Conservation (phyloP, 2,113 vertebrate species). For the Cinclus mexicanus region DNA sequence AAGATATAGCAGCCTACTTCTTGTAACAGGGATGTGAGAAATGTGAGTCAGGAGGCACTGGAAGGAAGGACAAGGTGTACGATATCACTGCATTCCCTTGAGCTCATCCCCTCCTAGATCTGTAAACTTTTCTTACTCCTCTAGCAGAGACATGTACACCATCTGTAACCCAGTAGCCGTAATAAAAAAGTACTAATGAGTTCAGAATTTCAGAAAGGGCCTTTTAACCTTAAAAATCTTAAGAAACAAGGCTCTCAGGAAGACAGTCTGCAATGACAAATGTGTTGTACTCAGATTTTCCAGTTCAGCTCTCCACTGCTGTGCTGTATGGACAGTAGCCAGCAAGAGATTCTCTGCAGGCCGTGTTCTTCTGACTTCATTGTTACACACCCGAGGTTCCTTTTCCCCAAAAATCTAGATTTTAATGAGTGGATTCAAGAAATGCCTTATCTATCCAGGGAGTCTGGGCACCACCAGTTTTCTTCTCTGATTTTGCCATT, state of each 20-base stretch:
- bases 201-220: not conserved
- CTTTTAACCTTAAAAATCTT: not conserved
- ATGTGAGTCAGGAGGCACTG: not conserved
- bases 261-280: not conserved
- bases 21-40: not conserved
- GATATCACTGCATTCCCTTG: not conserved
- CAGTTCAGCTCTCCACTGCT: not conserved
- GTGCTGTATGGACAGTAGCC: not conserved
- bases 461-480: not conserved
- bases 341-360: not conserved
- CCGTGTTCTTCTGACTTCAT: not conserved
- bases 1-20: not conserved
- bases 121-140: not conserved
- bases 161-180: not conserved
- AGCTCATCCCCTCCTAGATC: not conserved
- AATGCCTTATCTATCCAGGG: not conserved
- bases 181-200: not conserved
- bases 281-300: not conserved
- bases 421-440: not conserved
- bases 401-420: not conserved
- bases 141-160: not conserved
- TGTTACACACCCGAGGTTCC: not conserved
- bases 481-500: not conserved
- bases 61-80: not conserved
- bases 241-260: not conserved